Evolutionary conservation across 2,888 invertebrate genomes (phyloP).

Genomic region (Alviniconcha strummeri): DNA sequence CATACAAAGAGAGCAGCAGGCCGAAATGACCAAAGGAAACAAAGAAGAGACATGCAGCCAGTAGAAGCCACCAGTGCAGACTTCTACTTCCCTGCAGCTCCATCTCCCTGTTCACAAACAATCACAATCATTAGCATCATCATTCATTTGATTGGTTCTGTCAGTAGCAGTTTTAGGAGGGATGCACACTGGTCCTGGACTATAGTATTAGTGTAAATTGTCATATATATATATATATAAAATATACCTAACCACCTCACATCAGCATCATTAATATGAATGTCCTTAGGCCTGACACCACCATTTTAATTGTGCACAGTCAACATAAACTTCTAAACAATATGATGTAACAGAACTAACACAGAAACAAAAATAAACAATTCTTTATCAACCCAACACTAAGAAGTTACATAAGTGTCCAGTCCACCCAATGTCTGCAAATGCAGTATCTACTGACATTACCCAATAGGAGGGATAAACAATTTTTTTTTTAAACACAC

Average conservation of each 20-base stretch:
- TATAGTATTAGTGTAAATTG: neutral
- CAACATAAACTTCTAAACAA: neutral
- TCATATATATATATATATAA: neutral
- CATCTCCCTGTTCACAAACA: conserved; percentile 32
- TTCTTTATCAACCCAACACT: neutral
- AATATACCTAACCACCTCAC: neutral
- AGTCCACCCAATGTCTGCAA: neutral
- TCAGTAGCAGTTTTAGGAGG: neutral
- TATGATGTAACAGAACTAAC: neutral
- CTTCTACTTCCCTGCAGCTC: conserved; percentile 51
- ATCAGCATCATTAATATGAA: neutral
- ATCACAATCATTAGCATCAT: neutral
- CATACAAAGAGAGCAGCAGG: conserved; percentile 50
- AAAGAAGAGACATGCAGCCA: conserved; percentile 54
- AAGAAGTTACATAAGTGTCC: neutral
- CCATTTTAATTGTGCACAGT: neutral
- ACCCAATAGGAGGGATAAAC: neutral
- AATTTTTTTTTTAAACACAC: too few relatives aligned
- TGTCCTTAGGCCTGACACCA: neutral
- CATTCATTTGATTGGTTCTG: neutral
- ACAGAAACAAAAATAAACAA: neutral
- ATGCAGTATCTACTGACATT: neutral
- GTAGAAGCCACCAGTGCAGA: conserved; percentile 52
- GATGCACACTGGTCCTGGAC: neutral
- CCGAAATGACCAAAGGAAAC: conserved; percentile 59